phyloP scores from a whole-genome alignment of 2,113 vertebrate species.

The Amphilophus citrinellus region DNA sequence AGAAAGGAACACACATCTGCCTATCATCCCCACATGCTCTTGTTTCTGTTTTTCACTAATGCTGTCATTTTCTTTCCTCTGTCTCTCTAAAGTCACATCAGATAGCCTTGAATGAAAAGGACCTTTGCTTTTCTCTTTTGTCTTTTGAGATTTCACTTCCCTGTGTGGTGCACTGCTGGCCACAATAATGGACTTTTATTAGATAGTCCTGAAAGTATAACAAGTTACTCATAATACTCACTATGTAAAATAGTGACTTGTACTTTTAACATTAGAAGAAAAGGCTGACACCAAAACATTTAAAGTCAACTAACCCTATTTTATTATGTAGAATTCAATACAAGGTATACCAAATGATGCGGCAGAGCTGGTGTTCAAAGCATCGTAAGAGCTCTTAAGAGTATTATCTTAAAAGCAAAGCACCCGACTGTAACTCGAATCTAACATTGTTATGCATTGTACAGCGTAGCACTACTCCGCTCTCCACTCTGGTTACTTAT shows the following conservation, averaged over 20 bases:
- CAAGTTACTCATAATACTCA: neutral
- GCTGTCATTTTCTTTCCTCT: slow-evolving; percentile 30
- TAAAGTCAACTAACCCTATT: neutral
- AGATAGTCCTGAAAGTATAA: neutral
- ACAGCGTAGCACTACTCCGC: neutral
- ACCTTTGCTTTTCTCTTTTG: neutral
- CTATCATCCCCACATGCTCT: neutral
- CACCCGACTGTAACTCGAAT: neutral
- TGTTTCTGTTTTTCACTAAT: slow-evolving; percentile 13
- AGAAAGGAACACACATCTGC: neutral
- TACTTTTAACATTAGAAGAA: slow-evolving; percentile 24
- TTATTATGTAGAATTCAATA: neutral
- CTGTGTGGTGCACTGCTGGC: neutral
- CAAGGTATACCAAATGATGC: neutral
- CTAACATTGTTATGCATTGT: neutral
- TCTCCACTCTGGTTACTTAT: neutral
- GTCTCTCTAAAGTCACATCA: slow-evolving; percentile 16
- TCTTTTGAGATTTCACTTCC: slow-evolving; percentile 11
- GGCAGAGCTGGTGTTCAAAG: neutral
- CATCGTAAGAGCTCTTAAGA: neutral
- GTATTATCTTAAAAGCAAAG: neutral
- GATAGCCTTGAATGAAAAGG: slow-evolving; percentile 5
- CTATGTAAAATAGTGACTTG: slow-evolving; percentile 6
- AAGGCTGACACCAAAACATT: neutral
- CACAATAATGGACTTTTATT: slow-evolving; percentile 13